phyloP scores from a whole-genome alignment of 2,113 vertebrate genomes.

The Oncorhynchus keta region DNA sequence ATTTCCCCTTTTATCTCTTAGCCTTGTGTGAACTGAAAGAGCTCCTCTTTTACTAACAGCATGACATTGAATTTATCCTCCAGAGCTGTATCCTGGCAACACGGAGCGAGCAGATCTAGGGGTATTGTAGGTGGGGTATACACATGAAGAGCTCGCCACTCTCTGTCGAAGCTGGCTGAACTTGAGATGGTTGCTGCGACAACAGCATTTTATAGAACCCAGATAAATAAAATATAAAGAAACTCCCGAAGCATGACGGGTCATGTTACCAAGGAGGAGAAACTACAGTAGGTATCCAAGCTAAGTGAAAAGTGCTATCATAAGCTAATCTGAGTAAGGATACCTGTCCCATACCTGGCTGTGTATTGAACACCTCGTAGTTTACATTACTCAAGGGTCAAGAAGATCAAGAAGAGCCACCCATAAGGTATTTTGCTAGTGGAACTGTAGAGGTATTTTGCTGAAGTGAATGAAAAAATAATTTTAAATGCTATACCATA shows the following conservation, averaged over 20 bases:
- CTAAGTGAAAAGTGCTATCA: not conserved
- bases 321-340: not conserved
- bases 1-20: not conserved
- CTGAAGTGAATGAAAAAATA: not conserved
- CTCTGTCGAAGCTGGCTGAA: conserved; percentile 56
- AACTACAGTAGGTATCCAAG: not conserved
- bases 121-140: conserved; percentile 11
- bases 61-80: conserved; percentile 47
- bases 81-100: conserved; percentile 72
- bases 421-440: not conserved
- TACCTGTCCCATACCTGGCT: not conserved
- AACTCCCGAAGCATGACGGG: conserved; percentile 18
- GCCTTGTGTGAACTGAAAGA: conserved; percentile 13
- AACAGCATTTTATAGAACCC: conserved; percentile 42
- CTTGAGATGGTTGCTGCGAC: conserved; percentile 49
- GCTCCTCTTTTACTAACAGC: conserved; percentile 46
- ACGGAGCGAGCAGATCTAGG: conserved; percentile 57
- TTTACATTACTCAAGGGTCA: not conserved
- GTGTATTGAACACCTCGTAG: not conserved
- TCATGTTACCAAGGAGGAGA: not conserved
- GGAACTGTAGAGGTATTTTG: not conserved
- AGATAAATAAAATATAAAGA: not conserved
- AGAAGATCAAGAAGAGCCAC: not conserved
- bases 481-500: not conserved
- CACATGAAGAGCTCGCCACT: conserved; percentile 35